Evolutionary conservation across 2,797 vertebrate species (phyloP).

Genomic region (Linurgus olivaceus): DNA sequence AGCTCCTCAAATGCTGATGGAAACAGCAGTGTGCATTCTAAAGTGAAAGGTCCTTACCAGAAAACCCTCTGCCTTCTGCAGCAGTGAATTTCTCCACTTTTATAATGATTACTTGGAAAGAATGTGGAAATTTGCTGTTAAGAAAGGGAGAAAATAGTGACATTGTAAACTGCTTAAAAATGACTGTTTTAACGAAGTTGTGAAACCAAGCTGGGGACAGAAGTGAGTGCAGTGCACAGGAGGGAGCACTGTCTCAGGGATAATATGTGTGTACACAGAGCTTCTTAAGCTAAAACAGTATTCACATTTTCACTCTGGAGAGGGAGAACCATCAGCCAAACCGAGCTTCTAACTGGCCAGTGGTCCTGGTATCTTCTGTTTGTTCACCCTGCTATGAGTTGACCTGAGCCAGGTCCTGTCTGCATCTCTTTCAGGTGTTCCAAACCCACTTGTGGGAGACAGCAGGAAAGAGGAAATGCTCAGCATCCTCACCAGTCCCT

Average conservation of each 20-base stretch:
- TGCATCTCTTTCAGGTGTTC: not conserved
- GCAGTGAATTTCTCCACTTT: not conserved
- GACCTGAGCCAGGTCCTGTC: not conserved
- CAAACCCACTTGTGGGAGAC: not conserved
- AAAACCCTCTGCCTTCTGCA: not conserved
- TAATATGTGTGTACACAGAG: accelerated
- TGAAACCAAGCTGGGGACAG: not conserved
- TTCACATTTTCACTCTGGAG: not conserved
- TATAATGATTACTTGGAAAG: not conserved
- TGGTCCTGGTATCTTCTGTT: not conserved
- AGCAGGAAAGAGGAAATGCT: not conserved
- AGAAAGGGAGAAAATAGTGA: not conserved
- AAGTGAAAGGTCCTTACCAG: not conserved
- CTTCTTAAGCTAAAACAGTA: not conserved
- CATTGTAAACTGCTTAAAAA: not conserved
- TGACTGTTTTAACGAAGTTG: not conserved
- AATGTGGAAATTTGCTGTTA: not conserved
- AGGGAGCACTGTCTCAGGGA: not conserved
- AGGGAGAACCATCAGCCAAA: not conserved
- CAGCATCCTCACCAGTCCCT: not conserved
- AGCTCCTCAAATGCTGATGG: not conserved
- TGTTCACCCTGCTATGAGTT: not conserved
- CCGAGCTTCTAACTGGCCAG: not conserved
- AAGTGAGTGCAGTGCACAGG: not conserved
- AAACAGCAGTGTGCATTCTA: not conserved